Percentiles rank a stretch among this genome's conserved stretches.
phyloP scores from a whole-genome alignment of 2,888 invertebrate species.

The Graphium colonna region DNA sequence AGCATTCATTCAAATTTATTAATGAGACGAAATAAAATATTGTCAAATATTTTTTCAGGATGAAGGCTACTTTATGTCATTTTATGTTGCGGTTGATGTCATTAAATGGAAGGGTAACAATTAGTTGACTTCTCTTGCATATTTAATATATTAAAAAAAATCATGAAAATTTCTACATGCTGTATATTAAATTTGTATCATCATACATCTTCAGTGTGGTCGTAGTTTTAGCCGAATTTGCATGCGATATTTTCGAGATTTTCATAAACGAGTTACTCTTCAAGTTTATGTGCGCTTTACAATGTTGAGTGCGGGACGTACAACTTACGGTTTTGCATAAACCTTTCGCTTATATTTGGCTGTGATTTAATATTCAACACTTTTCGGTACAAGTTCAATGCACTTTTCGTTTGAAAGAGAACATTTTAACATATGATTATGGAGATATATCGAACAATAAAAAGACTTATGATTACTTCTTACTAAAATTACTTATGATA shows the following conservation, averaged over 20 bases:
- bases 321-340: neutral
- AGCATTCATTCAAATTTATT: too few species aligned
- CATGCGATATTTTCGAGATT: slow-evolving; percentile 1
- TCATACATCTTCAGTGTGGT: neutral
- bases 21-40: too few species aligned
- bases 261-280: neutral
- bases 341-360: neutral
- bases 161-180: too few species aligned
- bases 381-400: neutral
- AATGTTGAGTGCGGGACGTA: neutral
- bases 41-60: too few species aligned
- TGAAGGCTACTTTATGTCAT: too few species aligned
- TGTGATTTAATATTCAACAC: neutral
- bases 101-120: too few species aligned
- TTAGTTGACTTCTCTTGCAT: too few species aligned
- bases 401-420: neutral
- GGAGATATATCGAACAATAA: neutral
- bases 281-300: neutral
- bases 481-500: too few species aligned
- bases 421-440: neutral
- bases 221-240: neutral
- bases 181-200: too few species aligned
- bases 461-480: too few species aligned
- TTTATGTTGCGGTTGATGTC: too few species aligned
- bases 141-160: too few species aligned